Evolutionary conservation across 2,113 vertebrate species (phyloP).

Genomic region (Sorex araneus): DNA sequence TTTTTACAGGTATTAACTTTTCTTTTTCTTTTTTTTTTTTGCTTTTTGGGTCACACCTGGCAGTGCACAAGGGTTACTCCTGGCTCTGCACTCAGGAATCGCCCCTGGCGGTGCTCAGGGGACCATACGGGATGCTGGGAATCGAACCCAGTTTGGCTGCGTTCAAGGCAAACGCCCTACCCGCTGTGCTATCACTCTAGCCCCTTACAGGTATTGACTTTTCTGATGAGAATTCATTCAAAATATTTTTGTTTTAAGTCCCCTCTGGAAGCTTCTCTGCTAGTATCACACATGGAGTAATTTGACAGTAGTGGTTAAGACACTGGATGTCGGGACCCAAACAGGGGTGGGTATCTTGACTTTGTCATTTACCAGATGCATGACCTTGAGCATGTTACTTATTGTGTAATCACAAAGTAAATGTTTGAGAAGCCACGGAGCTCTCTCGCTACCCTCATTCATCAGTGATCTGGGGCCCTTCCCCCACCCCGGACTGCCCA

Average conservation of each 20-base stretch:
- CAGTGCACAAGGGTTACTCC: too few species aligned
- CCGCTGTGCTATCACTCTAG: neutral
- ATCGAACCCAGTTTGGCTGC: neutral
- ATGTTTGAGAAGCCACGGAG: too few species aligned
- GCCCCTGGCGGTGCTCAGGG: too few species aligned
- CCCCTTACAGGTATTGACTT: neutral
- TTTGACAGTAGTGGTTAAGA: neutral
- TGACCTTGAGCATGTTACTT: neutral
- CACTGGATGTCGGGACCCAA: neutral
- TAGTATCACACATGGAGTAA: neutral
- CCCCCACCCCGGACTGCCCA: too few species aligned
- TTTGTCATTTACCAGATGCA: neutral
- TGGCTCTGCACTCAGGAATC: too few species aligned
- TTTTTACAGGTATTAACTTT: too few species aligned
- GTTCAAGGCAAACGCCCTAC: neutral
- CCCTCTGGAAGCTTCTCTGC: neutral
- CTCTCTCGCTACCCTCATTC: too few species aligned
- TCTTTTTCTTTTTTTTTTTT: too few species aligned
- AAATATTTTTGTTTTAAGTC: neutral
- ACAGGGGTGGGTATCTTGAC: neutral
- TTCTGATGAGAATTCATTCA: constrained; percentile 16
- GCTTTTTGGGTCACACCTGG: too few species aligned
- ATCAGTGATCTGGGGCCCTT: too few species aligned
- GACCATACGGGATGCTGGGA: neutral
- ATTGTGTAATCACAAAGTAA: neutral